These are phyloP conservation scores for Emydocephalus ijimae DNA, from an alignment of 2,113 vertebrate species.

Conservation along the genomic window DNA sequence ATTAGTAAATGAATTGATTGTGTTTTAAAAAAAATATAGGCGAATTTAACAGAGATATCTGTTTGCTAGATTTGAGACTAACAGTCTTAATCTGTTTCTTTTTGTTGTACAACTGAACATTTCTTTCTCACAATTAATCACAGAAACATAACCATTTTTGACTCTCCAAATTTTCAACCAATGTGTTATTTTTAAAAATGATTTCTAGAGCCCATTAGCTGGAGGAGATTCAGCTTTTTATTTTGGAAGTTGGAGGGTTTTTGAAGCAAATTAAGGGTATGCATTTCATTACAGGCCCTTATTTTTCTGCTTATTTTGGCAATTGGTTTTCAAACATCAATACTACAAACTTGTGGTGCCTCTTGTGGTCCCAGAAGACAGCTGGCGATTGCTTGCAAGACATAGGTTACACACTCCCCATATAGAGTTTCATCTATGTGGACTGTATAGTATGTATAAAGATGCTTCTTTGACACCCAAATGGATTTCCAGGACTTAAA, in stretches of 20 bases:
- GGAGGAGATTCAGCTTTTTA: background rate
- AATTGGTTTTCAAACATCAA: background rate
- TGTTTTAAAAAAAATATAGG: background rate
- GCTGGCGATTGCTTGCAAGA: background rate
- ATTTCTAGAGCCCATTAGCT: background rate
- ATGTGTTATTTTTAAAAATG: background rate
- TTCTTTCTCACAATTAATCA: background rate
- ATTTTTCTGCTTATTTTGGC: background rate
- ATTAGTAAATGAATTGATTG: conserved; percentile 1
- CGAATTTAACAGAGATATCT: background rate
- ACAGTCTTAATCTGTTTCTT: background rate
- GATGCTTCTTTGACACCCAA: background rate
- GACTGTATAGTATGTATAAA: background rate
- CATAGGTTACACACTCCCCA: background rate
- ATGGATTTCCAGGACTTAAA: background rate
- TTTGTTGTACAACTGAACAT: background rate
- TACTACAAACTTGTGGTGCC: background rate
- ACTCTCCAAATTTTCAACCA: background rate
- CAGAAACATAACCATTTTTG: background rate
- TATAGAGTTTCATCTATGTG: background rate
- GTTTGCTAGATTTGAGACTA: background rate
- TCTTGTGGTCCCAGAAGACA: background rate
- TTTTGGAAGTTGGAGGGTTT: background rate
- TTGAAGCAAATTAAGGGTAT: background rate
- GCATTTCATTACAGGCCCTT: background rate